These are phyloP conservation scores for Mythimna albipuncta DNA, from an alignment of 2,888 invertebrate species.

Conservation along the genomic window DNA sequence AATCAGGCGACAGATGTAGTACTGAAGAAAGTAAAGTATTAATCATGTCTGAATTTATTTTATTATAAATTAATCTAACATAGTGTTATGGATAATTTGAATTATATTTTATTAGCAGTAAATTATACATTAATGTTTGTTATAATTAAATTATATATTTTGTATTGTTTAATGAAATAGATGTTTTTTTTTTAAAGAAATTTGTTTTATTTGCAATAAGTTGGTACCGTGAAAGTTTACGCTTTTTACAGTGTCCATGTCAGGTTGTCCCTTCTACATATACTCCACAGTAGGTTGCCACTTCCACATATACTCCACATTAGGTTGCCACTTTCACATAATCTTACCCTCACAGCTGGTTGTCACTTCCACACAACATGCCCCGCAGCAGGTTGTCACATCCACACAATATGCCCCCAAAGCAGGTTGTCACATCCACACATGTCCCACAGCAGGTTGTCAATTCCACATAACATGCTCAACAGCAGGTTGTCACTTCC, in stretches of 20 bases:
- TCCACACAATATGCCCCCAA: background rate
- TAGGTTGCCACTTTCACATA: no score
- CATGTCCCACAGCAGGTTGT: background rate
- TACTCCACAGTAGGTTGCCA: no score
- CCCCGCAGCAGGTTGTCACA: background rate
- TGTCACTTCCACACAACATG: no score
- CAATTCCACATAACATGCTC: background rate
- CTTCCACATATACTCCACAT: no score
- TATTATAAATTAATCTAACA: slow-evolving; percentile 42
- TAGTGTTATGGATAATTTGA: slow-evolving; percentile 64
- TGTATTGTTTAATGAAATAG: slow-evolving; percentile 40
- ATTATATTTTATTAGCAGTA: slow-evolving; percentile 53
- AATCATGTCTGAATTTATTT: slow-evolving; percentile 49
- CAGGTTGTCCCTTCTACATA: no score
- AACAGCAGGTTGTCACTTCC: background rate
- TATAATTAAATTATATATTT: slow-evolving; percentile 53
- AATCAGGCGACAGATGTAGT: slow-evolving; percentile 19
- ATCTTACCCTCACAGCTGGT: no score
- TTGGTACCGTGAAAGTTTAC: background rate
- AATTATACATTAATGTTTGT: slow-evolving; percentile 47
- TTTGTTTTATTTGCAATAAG: slow-evolving; percentile 6
- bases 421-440: background rate
- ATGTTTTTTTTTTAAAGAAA: slow-evolving; percentile 1
- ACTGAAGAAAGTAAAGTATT: slow-evolving; percentile 7
- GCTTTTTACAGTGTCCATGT: no score